These are phyloP conservation scores for Xenops minutus DNA, from an alignment of 2,797 vertebrate species.

Conservation along the genomic window DNA sequence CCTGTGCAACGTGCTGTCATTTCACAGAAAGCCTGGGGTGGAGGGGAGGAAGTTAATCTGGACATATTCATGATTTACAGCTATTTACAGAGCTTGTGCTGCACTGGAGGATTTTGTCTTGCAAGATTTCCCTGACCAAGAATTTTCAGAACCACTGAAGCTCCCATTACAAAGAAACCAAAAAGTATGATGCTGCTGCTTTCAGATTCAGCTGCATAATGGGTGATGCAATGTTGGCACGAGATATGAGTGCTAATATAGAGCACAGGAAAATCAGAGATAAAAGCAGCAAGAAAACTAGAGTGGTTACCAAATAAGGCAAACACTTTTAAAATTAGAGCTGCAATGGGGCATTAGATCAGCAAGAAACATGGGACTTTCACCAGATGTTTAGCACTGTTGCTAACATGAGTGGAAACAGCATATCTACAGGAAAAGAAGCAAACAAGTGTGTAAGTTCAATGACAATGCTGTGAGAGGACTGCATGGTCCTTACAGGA, in stretches of 20 bases:
- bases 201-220: neutral
- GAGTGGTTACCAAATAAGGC: conserved; percentile 34
- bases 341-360: neutral
- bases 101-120: neutral
- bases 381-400: neutral
- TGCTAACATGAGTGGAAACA: neutral
- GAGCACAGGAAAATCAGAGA: neutral
- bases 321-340: neutral
- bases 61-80: neutral
- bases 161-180: neutral
- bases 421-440: neutral
- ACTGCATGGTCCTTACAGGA: neutral
- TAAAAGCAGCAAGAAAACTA: neutral
- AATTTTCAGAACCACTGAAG: neutral
- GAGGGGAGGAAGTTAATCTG: neutral
- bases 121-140: neutral
- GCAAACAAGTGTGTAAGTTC: neutral
- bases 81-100: neutral
- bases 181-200: neutral
- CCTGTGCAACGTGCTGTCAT: neutral
- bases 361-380: neutral
- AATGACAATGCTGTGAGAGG: neutral
- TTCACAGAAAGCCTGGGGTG: neutral
- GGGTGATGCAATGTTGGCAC: neutral
- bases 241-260: neutral